These are phyloP conservation scores for Amblyraja radiata DNA, from an alignment of 2,797 vertebrate genomes.

Conservation along the genomic window DNA sequence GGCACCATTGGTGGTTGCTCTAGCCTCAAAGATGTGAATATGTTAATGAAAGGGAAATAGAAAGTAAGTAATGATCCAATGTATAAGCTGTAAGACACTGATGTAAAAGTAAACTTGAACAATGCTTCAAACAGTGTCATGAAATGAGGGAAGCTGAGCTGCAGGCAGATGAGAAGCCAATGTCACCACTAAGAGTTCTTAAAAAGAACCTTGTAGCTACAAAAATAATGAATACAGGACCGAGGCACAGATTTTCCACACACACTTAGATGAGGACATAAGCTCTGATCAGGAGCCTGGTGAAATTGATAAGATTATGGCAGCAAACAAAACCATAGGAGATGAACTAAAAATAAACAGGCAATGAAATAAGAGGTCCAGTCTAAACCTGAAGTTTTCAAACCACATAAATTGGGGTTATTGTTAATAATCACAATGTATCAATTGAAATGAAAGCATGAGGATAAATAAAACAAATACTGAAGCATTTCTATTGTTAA, in stretches of 20 bases:
- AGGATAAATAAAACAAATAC: no score
- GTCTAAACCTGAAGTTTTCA: no score
- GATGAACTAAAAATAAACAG: no score
- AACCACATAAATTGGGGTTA: no score
- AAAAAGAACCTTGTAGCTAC: not conserved
- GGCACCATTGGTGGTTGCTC: not conserved
- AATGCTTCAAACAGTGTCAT: not conserved
- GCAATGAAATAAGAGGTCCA: no score
- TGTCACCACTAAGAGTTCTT: not conserved
- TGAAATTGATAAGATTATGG: no score
- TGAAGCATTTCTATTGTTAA: no score
- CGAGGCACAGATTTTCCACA: not conserved
- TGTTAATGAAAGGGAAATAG: not conserved
- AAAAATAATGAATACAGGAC: not conserved
- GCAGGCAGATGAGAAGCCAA: not conserved
- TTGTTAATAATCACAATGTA: no score
- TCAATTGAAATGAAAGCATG: no score
- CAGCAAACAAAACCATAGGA: no score
- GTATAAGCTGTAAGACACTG: not conserved
- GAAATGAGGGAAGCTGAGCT: not conserved
- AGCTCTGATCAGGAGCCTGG: not conserved
- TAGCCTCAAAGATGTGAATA: not conserved
- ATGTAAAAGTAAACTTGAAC: not conserved
- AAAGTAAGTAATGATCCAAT: not conserved
- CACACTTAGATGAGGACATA: not conserved